These are phyloP conservation scores for Mus pahari DNA, from an alignment of 2,113 vertebrate genomes.

Conservation along the genomic window DNA sequence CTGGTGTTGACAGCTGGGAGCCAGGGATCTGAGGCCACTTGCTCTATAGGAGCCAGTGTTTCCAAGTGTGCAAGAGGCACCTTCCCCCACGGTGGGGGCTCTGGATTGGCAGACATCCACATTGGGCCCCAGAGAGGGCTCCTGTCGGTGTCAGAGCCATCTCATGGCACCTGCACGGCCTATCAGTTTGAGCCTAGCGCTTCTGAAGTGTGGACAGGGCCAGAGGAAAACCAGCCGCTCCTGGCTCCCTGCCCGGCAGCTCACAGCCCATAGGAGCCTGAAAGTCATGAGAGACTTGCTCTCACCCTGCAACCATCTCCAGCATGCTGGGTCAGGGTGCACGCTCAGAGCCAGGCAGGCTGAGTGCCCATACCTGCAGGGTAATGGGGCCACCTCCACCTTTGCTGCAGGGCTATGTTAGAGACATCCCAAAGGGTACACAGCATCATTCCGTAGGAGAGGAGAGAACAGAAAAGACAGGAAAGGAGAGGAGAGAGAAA, in stretches of 20 bases:
- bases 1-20: constrained; percentile 37
- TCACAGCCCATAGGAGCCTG: neutral
- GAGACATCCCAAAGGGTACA: neutral
- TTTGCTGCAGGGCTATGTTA: neutral
- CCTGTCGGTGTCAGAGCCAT: constrained; percentile 33
- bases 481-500: too few relatives aligned
- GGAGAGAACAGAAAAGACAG: neutral
- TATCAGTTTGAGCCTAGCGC: constrained; percentile 40
- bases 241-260: constrained; percentile 19
- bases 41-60: neutral
- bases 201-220: constrained; percentile 51
- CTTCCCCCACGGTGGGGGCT: neutral
- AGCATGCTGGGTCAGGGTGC: neutral
- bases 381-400: neutral
- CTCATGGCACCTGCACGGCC: neutral
- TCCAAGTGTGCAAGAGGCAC: neutral
- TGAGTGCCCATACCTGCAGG: neutral
- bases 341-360: neutral
- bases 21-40: neutral
- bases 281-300: neutral
- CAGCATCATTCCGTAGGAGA: neutral
- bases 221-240: neutral
- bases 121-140: neutral
- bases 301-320: accelerated
- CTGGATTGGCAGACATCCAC: neutral